Evolutionary conservation across 2,797 vertebrate species (phyloP).

Genomic region (Hyperoplus immaculatus): DNA sequence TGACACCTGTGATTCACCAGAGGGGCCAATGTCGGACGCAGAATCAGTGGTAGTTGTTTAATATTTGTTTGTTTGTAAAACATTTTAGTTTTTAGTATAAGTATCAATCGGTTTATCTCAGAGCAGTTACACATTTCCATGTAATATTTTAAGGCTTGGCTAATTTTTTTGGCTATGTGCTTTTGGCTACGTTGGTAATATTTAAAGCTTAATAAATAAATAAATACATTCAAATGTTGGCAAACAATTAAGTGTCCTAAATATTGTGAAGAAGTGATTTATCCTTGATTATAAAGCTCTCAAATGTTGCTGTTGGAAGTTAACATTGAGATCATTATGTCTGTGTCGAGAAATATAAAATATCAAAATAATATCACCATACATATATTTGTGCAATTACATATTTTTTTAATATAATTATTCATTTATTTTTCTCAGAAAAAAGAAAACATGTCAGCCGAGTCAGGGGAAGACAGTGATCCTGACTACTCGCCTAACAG

Average conservation of each 20-base stretch:
- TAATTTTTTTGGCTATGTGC: neutral
- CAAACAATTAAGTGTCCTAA: too few species aligned
- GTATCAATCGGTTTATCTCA: neutral
- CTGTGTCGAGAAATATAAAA: neutral
- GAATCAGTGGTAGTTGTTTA: constrained; percentile 20
- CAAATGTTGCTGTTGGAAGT: neutral
- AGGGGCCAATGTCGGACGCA: neutral
- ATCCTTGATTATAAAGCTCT: too few species aligned
- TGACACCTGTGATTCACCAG: constrained; percentile 13
- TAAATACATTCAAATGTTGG: too few species aligned
- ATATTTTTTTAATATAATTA: neutral
- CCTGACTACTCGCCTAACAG: constrained; percentile 28
- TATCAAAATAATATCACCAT: neutral
- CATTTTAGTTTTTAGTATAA: neutral
- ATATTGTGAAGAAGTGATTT: too few species aligned
- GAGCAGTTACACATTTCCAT: neutral
- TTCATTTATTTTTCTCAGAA: constrained; percentile 28
- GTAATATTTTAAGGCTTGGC: neutral
- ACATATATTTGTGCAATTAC: neutral
- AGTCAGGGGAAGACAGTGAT: constrained; percentile 36
- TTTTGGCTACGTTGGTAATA: neutral
- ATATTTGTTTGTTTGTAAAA: rapidly evolving
- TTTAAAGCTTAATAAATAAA: too few species aligned
- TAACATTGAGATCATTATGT: neutral
- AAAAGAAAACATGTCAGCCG: neutral